phyloP scores from a whole-genome alignment of 2,113 vertebrate species.

The Equus quagga region DNA sequence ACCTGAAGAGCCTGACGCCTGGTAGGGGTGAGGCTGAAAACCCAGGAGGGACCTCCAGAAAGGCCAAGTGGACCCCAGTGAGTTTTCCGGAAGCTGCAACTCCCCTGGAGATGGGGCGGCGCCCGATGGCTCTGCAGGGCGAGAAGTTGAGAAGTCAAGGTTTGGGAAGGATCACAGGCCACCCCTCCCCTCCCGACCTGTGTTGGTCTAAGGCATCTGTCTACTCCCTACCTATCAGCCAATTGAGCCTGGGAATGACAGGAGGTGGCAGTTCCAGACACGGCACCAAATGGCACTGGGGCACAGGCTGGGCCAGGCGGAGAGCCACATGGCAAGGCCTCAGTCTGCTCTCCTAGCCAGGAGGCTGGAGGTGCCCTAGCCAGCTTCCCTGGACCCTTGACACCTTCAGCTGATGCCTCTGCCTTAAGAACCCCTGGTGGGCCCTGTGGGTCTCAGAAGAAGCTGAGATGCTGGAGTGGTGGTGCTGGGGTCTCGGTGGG shows the following conservation, averaged over 20 bases:
- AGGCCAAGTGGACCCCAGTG: background rate
- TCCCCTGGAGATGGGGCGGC: background rate
- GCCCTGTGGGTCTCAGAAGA: too few relatives aligned
- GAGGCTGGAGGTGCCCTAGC: rapidly evolving
- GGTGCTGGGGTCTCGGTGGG: background rate
- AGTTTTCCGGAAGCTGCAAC: background rate
- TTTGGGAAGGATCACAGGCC: rapidly evolving
- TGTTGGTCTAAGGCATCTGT: background rate
- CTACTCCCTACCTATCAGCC: background rate
- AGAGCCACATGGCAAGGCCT: rapidly evolving
- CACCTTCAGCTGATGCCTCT: background rate
- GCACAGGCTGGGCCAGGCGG: background rate
- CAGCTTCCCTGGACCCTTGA: background rate
- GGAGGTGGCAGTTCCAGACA: background rate
- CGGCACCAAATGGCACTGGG: background rate
- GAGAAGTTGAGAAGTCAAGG: too few relatives aligned
- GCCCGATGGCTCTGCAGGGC: background rate
- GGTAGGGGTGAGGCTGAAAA: background rate
- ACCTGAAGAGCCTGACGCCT: background rate
- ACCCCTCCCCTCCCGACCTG: rapidly evolving
- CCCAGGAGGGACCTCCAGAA: background rate
- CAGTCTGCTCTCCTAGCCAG: background rate
- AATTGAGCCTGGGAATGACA: background rate
- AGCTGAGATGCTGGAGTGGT: background rate
- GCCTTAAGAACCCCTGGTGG: background rate